Percentiles rank a stretch among this genome's conserved stretches.
Evolutionary conservation across 2,888 invertebrate species (phyloP).

Genomic region (Teinopalpus imperialis): DNA sequence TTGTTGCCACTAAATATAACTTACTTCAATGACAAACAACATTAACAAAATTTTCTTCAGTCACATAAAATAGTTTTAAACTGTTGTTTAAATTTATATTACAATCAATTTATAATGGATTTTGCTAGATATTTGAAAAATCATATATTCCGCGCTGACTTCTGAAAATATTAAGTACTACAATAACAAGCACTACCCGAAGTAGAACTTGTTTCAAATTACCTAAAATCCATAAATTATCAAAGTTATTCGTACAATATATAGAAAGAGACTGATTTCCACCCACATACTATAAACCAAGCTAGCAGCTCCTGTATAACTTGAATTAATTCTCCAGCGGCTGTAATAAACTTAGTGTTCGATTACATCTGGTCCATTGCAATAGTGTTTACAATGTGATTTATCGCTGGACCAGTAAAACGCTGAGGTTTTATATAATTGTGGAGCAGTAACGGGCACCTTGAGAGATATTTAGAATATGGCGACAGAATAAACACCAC

Average conservation of each 20-base stretch:
- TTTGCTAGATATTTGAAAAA: too few relatives aligned
- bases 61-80: too few relatives aligned
- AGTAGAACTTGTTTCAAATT: slow-evolving; percentile 8
- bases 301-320: slow-evolving; percentile 18
- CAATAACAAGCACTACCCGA: too few relatives aligned
- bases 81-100: too few relatives aligned
- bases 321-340: slow-evolving; percentile 24
- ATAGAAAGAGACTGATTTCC: slow-evolving; percentile 18
- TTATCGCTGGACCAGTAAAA: slow-evolving; percentile 17
- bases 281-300: slow-evolving; percentile 17
- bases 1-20: too few relatives aligned
- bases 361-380: slow-evolving; percentile 23
- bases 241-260: slow-evolving; percentile 9
- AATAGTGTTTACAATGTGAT: slow-evolving; percentile 20
- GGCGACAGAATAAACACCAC: slow-evolving; percentile 14
- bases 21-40: too few relatives aligned
- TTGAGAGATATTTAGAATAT: slow-evolving; percentile 17
- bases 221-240: slow-evolving; percentile 17
- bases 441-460: slow-evolving; percentile 19
- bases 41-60: too few relatives aligned
- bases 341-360: slow-evolving; percentile 22
- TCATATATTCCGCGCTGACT: too few relatives aligned
- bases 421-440: slow-evolving; percentile 24
- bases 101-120: too few relatives aligned
- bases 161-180: too few relatives aligned